Evolutionary conservation across 2,113 vertebrate genomes (phyloP).

Genomic region (Phaethon lepturus): DNA sequence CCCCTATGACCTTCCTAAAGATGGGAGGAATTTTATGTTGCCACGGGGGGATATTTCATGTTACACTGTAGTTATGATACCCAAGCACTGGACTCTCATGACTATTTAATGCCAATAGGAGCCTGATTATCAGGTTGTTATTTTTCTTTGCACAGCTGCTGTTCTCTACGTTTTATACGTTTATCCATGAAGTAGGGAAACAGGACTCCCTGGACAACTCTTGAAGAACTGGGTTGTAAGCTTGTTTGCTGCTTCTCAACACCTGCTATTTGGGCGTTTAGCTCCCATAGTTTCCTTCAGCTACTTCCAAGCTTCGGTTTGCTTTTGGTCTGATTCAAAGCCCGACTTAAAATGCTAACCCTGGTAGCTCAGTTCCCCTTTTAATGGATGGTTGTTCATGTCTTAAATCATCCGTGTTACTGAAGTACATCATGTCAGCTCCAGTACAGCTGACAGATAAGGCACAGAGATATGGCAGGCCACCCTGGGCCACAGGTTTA

Average conservation of each 20-base stretch:
- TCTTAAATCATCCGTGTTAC: background rate
- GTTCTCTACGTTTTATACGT: slow-evolving; percentile 6
- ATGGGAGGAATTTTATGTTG: slow-evolving; percentile 5
- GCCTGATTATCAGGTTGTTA: slow-evolving; percentile 57
- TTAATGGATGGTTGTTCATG: background rate
- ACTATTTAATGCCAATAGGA: slow-evolving; percentile 57
- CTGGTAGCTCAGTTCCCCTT: background rate
- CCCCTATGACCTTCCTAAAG: slow-evolving; percentile 19
- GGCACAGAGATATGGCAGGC: slow-evolving; percentile 27
- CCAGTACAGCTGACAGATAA: slow-evolving; percentile 13
- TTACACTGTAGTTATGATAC: background rate
- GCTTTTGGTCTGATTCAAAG: background rate
- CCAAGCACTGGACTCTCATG: slow-evolving; percentile 29
- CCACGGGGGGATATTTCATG: background rate
- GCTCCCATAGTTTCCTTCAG: background rate
- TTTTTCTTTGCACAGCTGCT: slow-evolving; percentile 68
- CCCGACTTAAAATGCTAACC: background rate
- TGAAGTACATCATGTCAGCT: slow-evolving; percentile 15
- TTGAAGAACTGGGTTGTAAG: background rate
- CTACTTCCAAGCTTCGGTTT: background rate
- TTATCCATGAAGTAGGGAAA: slow-evolving; percentile 7
- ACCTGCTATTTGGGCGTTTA: background rate
- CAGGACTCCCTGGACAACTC: slow-evolving; percentile 35
- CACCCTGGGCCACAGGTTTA: slow-evolving; percentile 23
- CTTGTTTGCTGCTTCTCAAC: background rate